phyloP scores from a whole-genome alignment of 2,113 vertebrate genomes.

The Emydocephalus ijimae region DNA sequence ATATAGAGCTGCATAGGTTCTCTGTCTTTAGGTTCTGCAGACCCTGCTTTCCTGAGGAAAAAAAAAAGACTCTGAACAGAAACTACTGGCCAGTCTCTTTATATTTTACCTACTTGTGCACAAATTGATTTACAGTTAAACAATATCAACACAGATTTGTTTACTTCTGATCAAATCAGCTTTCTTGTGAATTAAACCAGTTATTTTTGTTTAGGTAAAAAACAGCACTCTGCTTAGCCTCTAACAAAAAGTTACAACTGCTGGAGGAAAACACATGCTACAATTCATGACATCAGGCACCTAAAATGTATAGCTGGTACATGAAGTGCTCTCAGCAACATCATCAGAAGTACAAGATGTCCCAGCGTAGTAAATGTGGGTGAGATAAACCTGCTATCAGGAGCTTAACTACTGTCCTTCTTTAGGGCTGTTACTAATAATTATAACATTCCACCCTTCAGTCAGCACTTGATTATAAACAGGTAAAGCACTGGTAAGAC shows the following conservation, averaged over 20 bases:
- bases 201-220: not conserved
- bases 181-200: not conserved
- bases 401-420: slow-evolving; percentile 61
- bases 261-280: slow-evolving; percentile 68
- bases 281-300: slow-evolving; percentile 63
- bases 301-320: slow-evolving; percentile 65
- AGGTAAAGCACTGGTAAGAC: not conserved
- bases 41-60: not conserved
- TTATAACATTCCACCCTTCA: slow-evolving; percentile 35
- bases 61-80: no score
- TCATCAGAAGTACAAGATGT: slow-evolving; percentile 64
- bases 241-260: slow-evolving; percentile 7
- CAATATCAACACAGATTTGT: not conserved
- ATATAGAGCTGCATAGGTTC: not conserved
- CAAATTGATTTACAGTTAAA: not conserved
- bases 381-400: slow-evolving; percentile 51
- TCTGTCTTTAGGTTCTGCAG: not conserved
- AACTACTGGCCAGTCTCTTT: not conserved
- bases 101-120: not conserved
- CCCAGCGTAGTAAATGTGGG: slow-evolving; percentile 57
- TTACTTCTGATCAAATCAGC: not conserved
- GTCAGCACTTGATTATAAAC: slow-evolving; percentile 30
- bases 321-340: slow-evolving; percentile 59
- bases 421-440: slow-evolving; percentile 20
- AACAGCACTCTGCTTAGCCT: not conserved